Conservation (phyloP, 2,113 vertebrate genomes). For the Xerus inauris region DNA sequence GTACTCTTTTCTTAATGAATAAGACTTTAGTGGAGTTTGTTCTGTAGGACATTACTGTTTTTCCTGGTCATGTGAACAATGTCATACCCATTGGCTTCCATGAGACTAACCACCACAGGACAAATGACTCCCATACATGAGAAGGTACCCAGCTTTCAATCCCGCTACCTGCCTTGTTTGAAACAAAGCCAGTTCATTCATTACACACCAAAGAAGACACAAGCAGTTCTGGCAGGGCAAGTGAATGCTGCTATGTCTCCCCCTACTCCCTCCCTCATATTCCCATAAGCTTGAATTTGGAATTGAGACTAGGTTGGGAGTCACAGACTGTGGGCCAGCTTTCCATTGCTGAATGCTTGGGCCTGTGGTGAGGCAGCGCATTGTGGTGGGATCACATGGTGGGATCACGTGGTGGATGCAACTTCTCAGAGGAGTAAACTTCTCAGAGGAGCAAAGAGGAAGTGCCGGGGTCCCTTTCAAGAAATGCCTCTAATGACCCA, state of each 20-base stretch:
- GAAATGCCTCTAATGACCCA: background rate
- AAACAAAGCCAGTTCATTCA: background rate
- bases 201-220: background rate
- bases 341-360: background rate
- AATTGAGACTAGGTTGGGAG: background rate
- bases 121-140: background rate
- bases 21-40: background rate
- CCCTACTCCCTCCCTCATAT: background rate
- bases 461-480: too few species aligned
- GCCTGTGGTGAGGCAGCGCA: background rate
- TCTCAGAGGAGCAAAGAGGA: background rate
- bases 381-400: background rate
- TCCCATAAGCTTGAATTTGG: background rate
- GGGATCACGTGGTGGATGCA: background rate
- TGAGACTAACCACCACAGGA: background rate
- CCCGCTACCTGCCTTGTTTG: background rate
- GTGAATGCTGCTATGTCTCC: background rate
- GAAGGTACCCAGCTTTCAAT: background rate
- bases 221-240: background rate
- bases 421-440: too few species aligned
- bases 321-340: background rate
- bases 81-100: background rate
- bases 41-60: background rate
- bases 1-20: slow-evolving; percentile 3
- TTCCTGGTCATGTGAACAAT: background rate